A percentile compares a stretch with the other conserved stretches of the same genome.
phyloP scores from a whole-genome alignment of 2,113 vertebrate species.

The Cryptoleucopteryx plumbea region DNA sequence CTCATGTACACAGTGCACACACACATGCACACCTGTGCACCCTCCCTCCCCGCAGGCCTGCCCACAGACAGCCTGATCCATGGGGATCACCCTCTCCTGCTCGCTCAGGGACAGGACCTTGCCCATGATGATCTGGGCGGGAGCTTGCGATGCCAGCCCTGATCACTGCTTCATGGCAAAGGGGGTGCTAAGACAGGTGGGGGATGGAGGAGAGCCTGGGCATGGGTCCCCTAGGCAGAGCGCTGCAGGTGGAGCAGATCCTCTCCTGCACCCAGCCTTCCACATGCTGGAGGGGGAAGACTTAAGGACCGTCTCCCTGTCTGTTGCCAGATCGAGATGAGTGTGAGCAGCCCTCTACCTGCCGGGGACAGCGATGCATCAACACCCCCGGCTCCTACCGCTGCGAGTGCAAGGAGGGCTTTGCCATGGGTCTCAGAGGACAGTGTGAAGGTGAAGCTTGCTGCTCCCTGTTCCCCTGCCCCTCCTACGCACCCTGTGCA shows the following conservation, averaged over 20 bases:
- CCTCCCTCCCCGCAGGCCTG: not conserved
- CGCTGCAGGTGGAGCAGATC: not conserved
- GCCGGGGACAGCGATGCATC: slow-evolving; percentile 81
- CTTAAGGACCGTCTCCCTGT: not conserved
- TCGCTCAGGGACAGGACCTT: not conserved
- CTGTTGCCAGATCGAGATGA: slow-evolving; percentile 83
- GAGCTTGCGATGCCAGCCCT: not conserved
- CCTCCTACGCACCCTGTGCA: not conserved
- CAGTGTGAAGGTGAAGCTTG: slow-evolving; percentile 83
- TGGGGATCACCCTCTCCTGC: not conserved
- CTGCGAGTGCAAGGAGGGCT: slow-evolving; percentile 86
- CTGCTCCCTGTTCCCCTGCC: not conserved
- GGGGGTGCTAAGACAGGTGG: not conserved
- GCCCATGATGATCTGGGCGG: not conserved
- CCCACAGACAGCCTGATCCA: not conserved
- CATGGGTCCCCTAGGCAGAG: not conserved
- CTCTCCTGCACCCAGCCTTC: not conserved
- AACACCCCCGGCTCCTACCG: slow-evolving; percentile 88
- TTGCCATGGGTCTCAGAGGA: slow-evolving; percentile 76
- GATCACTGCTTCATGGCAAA: not conserved
- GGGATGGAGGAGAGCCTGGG: not conserved
- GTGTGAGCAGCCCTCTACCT: slow-evolving; percentile 82
- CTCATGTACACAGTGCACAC: not conserved
- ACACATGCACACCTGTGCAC: not conserved
- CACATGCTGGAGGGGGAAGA: not conserved